phyloP scores from a whole-genome alignment of 2,113 vertebrate species.

The Semnornis frantzii region DNA sequence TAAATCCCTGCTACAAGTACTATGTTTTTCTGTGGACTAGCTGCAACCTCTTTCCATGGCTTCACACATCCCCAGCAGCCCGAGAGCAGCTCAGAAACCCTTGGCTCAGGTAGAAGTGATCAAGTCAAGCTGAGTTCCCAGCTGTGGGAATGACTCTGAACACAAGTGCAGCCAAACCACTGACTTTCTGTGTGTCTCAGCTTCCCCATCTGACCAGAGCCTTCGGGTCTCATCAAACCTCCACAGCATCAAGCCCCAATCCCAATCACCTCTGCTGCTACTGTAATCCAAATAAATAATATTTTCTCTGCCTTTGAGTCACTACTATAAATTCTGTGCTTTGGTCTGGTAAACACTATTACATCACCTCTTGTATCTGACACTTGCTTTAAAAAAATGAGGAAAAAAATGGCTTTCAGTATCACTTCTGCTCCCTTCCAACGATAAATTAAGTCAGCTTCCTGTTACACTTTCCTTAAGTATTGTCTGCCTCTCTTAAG shows the following conservation, averaged over 20 bases:
- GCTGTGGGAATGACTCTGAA: not conserved
- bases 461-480: not conserved
- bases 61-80: not conserved
- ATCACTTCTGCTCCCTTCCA: slow-evolving; percentile 42
- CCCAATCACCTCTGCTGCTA: not conserved
- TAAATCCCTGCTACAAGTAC: not conserved
- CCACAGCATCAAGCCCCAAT: not conserved
- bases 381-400: not conserved
- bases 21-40: not conserved
- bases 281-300: slow-evolving; percentile 18
- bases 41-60: not conserved
- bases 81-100: fast-evolving
- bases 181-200: fast-evolving
- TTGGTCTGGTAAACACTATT: slow-evolving; percentile 43
- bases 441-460: not conserved
- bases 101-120: not conserved
- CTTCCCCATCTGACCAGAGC: not conserved
- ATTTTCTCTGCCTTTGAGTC: slow-evolving; percentile 46
- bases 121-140: not conserved
- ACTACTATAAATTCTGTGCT: slow-evolving; percentile 38
- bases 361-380: slow-evolving; percentile 42
- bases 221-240: not conserved
- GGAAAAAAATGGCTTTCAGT: not conserved
- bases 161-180: not conserved
- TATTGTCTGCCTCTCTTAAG: not conserved